These are phyloP conservation scores for Drosophila persimilis DNA, from an alignment of 1,140 invertebrate genomes.

Conservation along the genomic window DNA sequence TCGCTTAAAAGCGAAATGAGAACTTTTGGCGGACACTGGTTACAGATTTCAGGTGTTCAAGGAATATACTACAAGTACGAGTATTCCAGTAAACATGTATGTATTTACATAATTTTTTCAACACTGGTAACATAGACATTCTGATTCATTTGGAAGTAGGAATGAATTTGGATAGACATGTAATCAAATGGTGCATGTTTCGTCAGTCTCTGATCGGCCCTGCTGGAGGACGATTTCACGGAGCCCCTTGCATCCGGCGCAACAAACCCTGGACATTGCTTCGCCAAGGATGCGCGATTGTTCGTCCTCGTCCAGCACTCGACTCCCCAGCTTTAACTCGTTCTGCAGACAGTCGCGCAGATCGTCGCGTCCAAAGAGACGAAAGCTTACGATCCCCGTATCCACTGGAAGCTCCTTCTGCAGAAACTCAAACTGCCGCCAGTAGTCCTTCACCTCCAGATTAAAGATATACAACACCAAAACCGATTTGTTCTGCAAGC, in stretches of 20 bases:
- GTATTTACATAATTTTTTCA: no score
- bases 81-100: no score
- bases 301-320: constrained; percentile 16
- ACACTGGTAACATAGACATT: no score
- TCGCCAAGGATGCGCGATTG: constrained; percentile 31
- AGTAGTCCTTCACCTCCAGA: constrained; percentile 39
- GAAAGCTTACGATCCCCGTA: constrained; percentile 54
- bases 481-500: constrained; percentile 39
- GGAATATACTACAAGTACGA: no score
- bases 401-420: constrained; percentile 53
- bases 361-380: constrained; percentile 46
- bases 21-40: no score
- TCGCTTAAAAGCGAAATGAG: no score
- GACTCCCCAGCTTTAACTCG: constrained; percentile 42
- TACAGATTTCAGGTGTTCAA: no score
- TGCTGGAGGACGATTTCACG: constrained; percentile 25
- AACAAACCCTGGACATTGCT: constrained; percentile 22
- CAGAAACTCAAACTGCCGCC: constrained; percentile 46
- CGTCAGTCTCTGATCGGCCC: not conserved
- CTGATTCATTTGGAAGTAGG: no score
- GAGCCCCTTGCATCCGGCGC: constrained; percentile 57
- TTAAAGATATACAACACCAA: constrained; percentile 58
- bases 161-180: no score
- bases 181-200: no score
- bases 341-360: constrained; percentile 56